Percentiles rank a stretch among this genome's conserved stretches.
Conservation (phyloP, 2,797 vertebrate species). For the Limnodromus scolopaceus region DNA sequence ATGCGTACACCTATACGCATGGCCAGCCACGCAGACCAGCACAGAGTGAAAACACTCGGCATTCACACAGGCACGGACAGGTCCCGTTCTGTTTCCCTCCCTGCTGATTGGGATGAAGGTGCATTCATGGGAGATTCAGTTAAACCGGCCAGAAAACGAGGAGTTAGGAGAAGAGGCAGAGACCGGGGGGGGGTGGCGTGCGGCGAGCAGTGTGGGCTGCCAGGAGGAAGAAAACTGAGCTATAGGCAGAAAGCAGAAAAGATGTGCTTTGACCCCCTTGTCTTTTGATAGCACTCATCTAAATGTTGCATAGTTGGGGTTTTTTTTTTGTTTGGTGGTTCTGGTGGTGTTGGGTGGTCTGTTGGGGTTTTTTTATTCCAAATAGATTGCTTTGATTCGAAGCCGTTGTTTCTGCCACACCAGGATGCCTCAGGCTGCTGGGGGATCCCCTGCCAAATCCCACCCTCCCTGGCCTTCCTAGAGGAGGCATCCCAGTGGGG, state of each 20-base stretch:
- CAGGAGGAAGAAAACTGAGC: neutral
- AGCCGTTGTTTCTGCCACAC: neutral
- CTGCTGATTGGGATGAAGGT: neutral
- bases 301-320: neutral
- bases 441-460: neutral
- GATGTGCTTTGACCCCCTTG: neutral
- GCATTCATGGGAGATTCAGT: neutral
- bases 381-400: neutral
- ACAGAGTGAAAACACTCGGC: neutral
- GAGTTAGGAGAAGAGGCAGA: neutral
- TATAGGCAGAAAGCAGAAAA: neutral
- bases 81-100: neutral
- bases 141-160: neutral
- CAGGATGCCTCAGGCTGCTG: neutral
- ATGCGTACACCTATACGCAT: fast-evolving
- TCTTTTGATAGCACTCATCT: neutral
- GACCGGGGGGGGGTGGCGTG: no score
- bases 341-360: neutral
- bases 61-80: neutral
- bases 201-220: neutral
- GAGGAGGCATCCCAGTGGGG: neutral
- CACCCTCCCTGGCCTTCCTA: neutral
- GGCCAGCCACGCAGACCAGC: neutral
- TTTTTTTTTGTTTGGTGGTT: neutral
- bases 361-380: neutral